Conservation (phyloP, 2,113 vertebrate species). For the Ictidomys tridecemlineatus region DNA sequence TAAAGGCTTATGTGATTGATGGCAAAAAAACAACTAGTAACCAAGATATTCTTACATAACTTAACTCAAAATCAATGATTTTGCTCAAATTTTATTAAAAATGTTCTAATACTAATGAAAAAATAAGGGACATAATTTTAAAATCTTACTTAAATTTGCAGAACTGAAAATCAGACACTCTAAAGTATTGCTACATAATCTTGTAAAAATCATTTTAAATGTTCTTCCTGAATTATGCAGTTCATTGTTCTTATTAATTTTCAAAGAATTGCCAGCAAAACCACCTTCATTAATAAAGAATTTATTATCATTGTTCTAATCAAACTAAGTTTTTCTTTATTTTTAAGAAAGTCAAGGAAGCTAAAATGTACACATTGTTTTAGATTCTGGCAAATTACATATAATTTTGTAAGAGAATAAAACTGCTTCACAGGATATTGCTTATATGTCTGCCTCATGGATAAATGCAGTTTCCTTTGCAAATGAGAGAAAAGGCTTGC, state of each 20-base stretch:
- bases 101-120: background rate
- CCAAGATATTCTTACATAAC: background rate
- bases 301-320: background rate
- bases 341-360: conserved; percentile 1
- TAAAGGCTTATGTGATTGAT: background rate
- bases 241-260: background rate
- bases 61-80: background rate
- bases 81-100: background rate
- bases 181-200: background rate
- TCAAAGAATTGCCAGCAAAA: background rate
- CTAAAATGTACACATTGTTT: background rate
- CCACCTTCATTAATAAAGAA: background rate
- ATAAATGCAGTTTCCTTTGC: conserved; percentile 27
- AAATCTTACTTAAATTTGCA: background rate
- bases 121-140: background rate
- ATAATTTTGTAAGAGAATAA: background rate
- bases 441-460: background rate
- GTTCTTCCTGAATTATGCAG: background rate
- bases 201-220: background rate
- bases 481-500: background rate
- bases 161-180: background rate
- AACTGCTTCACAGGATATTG: background rate
- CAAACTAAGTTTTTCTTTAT: background rate
- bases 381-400: background rate
- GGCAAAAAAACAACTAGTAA: background rate